A percentile compares a stretch with the other conserved stretches of the same genome.
phyloP scores from a whole-genome alignment of 2,797 vertebrate species.

The Chelmon rostratus region DNA sequence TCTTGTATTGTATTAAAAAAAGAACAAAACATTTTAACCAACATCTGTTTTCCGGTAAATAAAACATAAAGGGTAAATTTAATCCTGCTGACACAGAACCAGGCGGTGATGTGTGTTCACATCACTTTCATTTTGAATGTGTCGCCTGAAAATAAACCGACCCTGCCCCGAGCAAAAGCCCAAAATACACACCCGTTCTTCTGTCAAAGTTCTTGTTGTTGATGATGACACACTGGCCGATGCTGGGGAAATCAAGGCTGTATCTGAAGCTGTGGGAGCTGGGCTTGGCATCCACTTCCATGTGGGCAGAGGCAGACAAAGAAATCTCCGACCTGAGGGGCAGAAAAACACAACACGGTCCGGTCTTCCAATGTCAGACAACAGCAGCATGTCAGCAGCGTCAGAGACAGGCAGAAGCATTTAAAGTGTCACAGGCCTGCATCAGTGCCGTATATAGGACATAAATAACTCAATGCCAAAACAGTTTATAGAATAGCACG shows the following conservation, averaged over 20 bases:
- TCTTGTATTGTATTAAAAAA: too few species aligned
- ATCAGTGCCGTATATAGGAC: neutral
- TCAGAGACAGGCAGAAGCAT: neutral
- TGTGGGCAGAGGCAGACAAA: slow-evolving; percentile 8
- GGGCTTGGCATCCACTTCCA: slow-evolving; percentile 79
- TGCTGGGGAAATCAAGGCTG: slow-evolving; percentile 87
- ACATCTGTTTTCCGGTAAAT: too few species aligned
- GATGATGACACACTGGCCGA: slow-evolving; percentile 95
- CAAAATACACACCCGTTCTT: slow-evolving; percentile 82
- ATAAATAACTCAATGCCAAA: neutral
- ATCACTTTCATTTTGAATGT: neutral
- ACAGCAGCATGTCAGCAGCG: neutral
- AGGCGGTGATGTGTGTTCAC: neutral
- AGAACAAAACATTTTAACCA: too few species aligned
- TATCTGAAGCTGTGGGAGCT: slow-evolving; percentile 83
- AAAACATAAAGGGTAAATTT: too few species aligned
- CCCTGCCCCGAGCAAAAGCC: rapidly evolving
- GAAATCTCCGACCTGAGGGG: slow-evolving; percentile 50
- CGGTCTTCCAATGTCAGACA: neutral
- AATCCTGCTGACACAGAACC: too few species aligned
- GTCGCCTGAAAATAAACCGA: neutral
- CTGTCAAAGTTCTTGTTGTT: slow-evolving; percentile 97
- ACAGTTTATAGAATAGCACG: neutral
- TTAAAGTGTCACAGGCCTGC: neutral
- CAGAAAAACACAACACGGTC: neutral